Conservation (phyloP, 1,140 invertebrate species). For the Aphidius gifuensis region DNA sequence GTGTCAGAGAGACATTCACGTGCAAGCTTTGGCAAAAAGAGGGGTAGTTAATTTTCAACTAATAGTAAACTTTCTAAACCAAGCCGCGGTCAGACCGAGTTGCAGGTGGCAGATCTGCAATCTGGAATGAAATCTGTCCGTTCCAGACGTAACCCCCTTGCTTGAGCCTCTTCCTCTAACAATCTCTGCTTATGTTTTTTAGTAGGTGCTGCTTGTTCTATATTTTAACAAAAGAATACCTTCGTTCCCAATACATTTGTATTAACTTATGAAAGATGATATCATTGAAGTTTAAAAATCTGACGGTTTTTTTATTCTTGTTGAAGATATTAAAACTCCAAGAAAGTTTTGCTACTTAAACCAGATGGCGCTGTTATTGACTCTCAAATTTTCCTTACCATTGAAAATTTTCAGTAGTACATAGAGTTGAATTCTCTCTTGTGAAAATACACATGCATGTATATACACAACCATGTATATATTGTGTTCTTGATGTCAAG, state of each 20-base stretch:
- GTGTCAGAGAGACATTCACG: background rate
- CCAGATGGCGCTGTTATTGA: slow-evolving; percentile 43
- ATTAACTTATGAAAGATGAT: background rate
- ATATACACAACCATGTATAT: background rate
- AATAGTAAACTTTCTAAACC: slow-evolving; percentile 36
- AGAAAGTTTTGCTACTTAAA: slow-evolving; percentile 37
- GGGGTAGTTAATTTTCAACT: no score
- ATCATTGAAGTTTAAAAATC: slow-evolving; percentile 1
- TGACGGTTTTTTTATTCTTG: slow-evolving; percentile 22
- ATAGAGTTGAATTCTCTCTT: no score
- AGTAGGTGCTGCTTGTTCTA: no score
- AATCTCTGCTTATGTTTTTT: no score
- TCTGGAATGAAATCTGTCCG: slow-evolving; percentile 55
- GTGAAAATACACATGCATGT: background rate
- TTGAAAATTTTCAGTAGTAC: no score
- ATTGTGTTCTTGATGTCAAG: no score
- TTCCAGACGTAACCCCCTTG: slow-evolving; percentile 44
- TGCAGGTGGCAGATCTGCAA: slow-evolving; percentile 51
- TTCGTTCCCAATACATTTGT: no score
- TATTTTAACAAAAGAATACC: no score
- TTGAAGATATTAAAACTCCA: slow-evolving; percentile 38
- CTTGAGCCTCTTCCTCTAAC: background rate
- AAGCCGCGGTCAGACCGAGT: slow-evolving; percentile 37
- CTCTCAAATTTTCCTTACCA: slow-evolving; percentile 19
- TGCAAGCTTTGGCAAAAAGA: no score